Percentiles rank a stretch among this genome's conserved stretches.
These are phyloP conservation scores for Enteromius mattozi DNA, from an alignment of 2,797 vertebrate genomes.

Conservation along the genomic window DNA sequence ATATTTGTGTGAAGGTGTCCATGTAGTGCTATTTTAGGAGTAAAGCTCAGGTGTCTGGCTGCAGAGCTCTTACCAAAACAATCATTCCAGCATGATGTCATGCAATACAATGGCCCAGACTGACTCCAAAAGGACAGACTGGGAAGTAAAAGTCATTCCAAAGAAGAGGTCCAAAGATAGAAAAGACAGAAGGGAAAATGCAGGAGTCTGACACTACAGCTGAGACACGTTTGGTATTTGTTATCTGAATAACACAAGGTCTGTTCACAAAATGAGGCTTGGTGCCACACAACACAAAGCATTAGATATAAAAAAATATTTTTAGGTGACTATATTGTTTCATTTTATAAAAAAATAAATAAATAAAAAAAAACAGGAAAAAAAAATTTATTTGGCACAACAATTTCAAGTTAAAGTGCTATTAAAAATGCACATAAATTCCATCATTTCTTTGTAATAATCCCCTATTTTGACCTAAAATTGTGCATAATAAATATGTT, in stretches of 20 bases:
- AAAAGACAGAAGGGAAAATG: constrained; percentile 15
- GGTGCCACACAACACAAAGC: not conserved
- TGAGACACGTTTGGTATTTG: not conserved
- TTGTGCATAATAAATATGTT: not conserved
- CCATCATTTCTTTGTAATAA: not conserved
- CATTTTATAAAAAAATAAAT: not conserved
- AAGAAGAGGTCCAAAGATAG: constrained; percentile 18
- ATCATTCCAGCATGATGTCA: constrained; percentile 68
- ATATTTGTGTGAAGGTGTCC: constrained; percentile 59
- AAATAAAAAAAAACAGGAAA: too few relatives aligned
- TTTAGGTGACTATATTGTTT: not conserved
- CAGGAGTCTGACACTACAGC: not conserved
- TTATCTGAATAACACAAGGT: constrained; percentile 1
- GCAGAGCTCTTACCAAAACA: constrained; percentile 68
- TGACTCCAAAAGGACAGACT: constrained; percentile 55
- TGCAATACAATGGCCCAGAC: constrained; percentile 48
- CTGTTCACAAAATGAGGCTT: not conserved
- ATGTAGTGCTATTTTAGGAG: constrained; percentile 68
- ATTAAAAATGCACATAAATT: not conserved
- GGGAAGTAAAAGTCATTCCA: constrained; percentile 37
- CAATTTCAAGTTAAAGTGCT: not conserved
- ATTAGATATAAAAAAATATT: not conserved
- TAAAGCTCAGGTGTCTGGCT: constrained; percentile 68
- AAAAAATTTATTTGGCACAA: not conserved
- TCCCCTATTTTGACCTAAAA: not conserved